phyloP scores from a whole-genome alignment of 92 coral and sea anemone genomes.

The Galaxea fascicularis region DNA sequence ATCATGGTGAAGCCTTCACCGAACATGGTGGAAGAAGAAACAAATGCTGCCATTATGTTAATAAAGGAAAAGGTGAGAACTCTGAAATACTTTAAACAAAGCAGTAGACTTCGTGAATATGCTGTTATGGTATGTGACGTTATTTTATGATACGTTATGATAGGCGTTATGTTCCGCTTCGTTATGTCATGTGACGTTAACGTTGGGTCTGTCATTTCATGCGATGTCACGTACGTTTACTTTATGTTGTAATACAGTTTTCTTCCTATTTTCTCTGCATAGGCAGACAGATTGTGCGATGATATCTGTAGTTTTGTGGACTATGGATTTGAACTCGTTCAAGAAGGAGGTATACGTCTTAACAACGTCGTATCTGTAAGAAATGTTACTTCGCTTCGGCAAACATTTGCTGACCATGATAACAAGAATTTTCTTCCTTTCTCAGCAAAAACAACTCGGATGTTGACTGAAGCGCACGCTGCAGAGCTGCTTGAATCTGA shows the following conservation, averaged over 20 bases:
- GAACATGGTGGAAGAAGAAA: constrained; percentile 73
- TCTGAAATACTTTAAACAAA: too few relatives aligned
- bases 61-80: constrained; percentile 74
- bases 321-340: constrained; percentile 70
- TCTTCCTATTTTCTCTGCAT: neutral
- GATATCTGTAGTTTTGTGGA: constrained; percentile 80
- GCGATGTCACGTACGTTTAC: too few relatives aligned
- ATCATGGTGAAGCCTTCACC: constrained; percentile 76
- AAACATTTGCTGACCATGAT: neutral
- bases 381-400: too few relatives aligned
- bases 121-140: too few relatives aligned
- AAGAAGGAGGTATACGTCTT: constrained; percentile 68
- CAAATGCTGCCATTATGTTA: constrained; percentile 53
- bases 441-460: constrained; percentile 33
- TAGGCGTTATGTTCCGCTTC: too few relatives aligned
- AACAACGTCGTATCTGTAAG: neutral
- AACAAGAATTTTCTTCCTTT: neutral
- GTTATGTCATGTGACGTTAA: too few relatives aligned
- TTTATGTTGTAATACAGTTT: neutral
- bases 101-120: too few relatives aligned
- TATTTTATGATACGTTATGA: too few relatives aligned
- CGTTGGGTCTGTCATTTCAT: too few relatives aligned
- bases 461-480: constrained; percentile 11
- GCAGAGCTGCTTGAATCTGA: constrained; percentile 17
- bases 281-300: constrained; percentile 84